Conservation (phyloP, 1,140 invertebrate species). For the Drosophila bifasciata region DNA sequence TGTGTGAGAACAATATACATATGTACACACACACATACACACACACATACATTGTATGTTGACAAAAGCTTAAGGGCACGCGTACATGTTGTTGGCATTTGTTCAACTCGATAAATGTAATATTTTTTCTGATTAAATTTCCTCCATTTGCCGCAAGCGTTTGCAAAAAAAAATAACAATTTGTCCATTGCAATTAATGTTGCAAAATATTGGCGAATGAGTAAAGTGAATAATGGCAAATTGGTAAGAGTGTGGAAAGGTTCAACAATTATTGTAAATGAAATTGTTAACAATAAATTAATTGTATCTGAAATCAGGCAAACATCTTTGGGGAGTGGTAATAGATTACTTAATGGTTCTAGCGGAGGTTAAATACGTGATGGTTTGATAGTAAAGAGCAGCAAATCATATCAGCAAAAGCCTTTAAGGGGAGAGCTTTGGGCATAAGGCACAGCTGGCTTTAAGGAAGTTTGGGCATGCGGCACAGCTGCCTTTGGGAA, state of each 20-base stretch:
- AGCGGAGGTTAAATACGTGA: no score
- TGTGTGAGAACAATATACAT: slow-evolving; percentile 31
- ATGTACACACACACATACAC: no score
- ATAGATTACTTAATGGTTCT: no score
- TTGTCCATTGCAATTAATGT: slow-evolving; percentile 28
- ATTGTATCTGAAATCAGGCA: no score
- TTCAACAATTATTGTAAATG: slow-evolving; percentile 26
- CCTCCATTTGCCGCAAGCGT: slow-evolving; percentile 2
- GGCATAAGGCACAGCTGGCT: no score
- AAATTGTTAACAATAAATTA: not conserved
- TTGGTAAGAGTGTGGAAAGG: slow-evolving; percentile 22
- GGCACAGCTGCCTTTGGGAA: no score
- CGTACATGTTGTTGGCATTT: slow-evolving; percentile 18
- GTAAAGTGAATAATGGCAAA: slow-evolving; percentile 26
- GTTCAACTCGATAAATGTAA: slow-evolving; percentile 28
- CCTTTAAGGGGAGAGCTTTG: no score
- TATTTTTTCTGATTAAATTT: slow-evolving; percentile 37
- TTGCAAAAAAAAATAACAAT: slow-evolving; percentile 19
- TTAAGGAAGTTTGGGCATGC: no score
- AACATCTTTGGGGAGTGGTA: no score
- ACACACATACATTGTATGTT: slow-evolving; percentile 27
- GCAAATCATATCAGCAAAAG: no score
- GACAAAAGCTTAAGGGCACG: slow-evolving; percentile 44
- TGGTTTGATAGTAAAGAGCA: no score
- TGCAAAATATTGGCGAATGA: slow-evolving; percentile 41